Percentiles rank a stretch among this genome's conserved stretches.
phyloP scores from a whole-genome alignment of 1,140 invertebrate species.

The Atta texana region DNA sequence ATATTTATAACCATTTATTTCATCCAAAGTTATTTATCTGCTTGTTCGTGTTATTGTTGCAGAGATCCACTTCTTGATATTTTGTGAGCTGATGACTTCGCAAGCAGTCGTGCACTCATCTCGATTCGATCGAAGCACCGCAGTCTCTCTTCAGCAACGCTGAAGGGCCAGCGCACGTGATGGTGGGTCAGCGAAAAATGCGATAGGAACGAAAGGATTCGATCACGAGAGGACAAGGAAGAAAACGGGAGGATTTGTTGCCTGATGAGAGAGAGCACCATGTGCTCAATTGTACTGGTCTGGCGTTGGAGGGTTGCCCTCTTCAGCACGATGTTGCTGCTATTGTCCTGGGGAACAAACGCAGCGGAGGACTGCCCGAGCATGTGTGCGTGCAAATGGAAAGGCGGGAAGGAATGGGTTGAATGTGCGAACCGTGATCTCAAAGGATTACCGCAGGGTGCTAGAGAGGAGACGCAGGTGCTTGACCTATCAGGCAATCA shows the following conservation, averaged over 20 bases:
- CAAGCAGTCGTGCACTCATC: neutral
- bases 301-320: constrained; percentile 71
- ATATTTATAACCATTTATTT: constrained; percentile 12
- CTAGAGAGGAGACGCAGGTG: constrained; percentile 95
- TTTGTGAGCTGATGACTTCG: constrained; percentile 44
- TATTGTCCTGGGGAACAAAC: constrained; percentile 60
- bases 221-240: neutral
- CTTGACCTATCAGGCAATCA: constrained; percentile 94
- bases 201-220: constrained; percentile 13
- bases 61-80: constrained; percentile 25
- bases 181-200: constrained; percentile 40
- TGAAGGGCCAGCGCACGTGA: constrained; percentile 28
- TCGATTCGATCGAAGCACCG: constrained; percentile 34
- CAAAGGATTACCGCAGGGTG: constrained; percentile 91
- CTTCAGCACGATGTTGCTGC: constrained; percentile 66
- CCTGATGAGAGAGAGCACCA: constrained; percentile 64
- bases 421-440: constrained; percentile 93
- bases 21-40: constrained; percentile 20
- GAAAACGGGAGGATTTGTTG: constrained; percentile 11
- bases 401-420: constrained; percentile 95
- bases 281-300: constrained; percentile 67
- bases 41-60: constrained; percentile 37
- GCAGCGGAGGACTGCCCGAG: constrained; percentile 88
- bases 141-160: constrained; percentile 23
- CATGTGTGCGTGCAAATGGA: constrained; percentile 95